Conservation (phyloP, 2,888 invertebrate species). For the Stenchaetothrips biformis region DNA sequence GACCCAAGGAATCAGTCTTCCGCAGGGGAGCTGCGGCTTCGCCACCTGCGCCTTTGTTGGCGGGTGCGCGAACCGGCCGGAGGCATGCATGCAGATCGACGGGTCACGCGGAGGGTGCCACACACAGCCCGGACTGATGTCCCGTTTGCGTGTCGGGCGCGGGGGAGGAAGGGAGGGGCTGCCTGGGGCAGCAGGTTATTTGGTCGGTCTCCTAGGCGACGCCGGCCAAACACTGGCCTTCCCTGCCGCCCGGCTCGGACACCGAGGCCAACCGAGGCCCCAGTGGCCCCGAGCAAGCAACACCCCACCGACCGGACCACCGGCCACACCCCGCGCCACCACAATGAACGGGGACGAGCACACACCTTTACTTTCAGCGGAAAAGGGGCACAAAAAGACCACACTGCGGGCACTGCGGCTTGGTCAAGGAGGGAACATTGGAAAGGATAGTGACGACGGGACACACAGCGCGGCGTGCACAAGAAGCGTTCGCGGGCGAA, state of each 20-base stretch:
- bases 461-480: too few species aligned
- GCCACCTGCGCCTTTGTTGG: neutral
- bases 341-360: neutral
- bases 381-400: neutral
- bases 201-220: slow-evolving; percentile 1
- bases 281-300: too few species aligned
- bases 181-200: neutral
- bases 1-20: too few species aligned
- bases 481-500: too few species aligned
- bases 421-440: too few species aligned
- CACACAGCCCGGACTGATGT: neutral
- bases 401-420: neutral
- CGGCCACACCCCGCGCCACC: neutral
- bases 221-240: neutral
- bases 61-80: neutral
- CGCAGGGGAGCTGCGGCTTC: neutral
- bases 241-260: neutral
- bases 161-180: neutral
- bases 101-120: neutral
- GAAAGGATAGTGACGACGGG: too few species aligned
- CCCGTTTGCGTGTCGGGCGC: slow-evolving; percentile 4
- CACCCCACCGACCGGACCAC: too few species aligned
- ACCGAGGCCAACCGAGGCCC: too few species aligned
- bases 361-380: neutral
- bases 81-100: neutral